Conservation (phyloP, 2,113 vertebrate genomes). For the Dicaeum eximium region DNA sequence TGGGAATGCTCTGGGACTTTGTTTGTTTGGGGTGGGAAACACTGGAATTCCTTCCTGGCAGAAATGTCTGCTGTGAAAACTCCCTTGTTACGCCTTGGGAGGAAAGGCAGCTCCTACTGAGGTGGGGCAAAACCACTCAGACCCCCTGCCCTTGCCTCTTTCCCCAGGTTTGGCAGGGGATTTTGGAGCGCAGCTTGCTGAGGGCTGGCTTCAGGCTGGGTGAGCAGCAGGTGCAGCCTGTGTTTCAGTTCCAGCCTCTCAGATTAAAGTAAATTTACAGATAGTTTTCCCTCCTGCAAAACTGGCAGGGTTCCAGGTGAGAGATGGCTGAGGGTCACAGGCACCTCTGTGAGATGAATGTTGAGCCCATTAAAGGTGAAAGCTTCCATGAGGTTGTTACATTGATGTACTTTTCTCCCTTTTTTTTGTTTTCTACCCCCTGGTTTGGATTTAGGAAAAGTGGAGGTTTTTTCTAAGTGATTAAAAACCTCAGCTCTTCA, state of each 20-base stretch:
- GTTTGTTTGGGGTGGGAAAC: background rate
- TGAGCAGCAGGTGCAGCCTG: background rate
- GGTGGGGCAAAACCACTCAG: background rate
- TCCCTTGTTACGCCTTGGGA: background rate
- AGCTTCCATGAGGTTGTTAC: background rate
- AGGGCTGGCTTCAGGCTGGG: background rate
- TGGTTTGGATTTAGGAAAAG: background rate
- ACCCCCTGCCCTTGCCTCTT: background rate
- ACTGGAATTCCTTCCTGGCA: background rate
- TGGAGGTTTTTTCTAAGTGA: background rate
- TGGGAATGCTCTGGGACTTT: background rate
- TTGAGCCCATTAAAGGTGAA: background rate
- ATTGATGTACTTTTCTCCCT: background rate
- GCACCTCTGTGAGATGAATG: background rate
- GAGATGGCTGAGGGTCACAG: background rate
- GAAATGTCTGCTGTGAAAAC: background rate
- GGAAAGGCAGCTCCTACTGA: background rate
- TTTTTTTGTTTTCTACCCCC: background rate
- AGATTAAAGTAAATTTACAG: background rate
- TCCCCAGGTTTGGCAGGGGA: accelerated
- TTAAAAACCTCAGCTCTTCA: background rate
- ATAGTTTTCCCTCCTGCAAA: background rate
- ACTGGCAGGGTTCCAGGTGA: background rate
- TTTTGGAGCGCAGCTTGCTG: background rate
- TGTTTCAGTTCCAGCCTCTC: background rate